These are phyloP conservation scores for Macquaria ambigua DNA, from an alignment of 2,113 vertebrate genomes.

Conservation along the genomic window DNA sequence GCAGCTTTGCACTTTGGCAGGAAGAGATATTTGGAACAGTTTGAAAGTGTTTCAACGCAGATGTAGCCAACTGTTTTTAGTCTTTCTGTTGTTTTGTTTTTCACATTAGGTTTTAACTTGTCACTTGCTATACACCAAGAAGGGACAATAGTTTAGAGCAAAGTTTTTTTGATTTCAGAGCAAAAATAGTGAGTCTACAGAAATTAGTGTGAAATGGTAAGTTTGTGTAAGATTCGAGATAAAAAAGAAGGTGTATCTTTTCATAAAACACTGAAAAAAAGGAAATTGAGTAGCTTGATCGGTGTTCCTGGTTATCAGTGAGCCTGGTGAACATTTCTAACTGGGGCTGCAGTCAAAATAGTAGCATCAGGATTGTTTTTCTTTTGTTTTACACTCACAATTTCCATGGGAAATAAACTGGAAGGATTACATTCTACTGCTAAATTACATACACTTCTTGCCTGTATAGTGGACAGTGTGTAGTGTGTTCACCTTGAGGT, in stretches of 20 bases:
- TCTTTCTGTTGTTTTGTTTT: neutral
- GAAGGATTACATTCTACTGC: neutral
- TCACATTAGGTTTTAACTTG: neutral
- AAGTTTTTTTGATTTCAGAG: no score
- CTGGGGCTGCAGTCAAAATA: neutral
- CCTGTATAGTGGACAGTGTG: neutral
- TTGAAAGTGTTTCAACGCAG: no score
- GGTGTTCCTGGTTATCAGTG: neutral
- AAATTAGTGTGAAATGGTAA: no score
- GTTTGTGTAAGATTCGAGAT: no score
- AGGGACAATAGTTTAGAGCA: no score
- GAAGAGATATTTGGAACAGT: neutral
- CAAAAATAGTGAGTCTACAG: no score
- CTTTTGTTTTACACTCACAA: neutral
- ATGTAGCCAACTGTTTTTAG: no score
- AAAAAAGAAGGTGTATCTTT: no score
- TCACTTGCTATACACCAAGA: neutral
- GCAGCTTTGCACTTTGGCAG: neutral
- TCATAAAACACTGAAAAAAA: no score
- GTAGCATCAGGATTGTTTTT: neutral
- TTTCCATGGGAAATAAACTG: neutral
- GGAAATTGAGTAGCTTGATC: no score
- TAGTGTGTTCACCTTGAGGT: conserved; percentile 92
- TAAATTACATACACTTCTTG: neutral
- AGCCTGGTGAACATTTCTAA: neutral